Base-by-base conservation (phyloP, 2,888 invertebrate genomes). In the Drosophila anomelani region DNA sequence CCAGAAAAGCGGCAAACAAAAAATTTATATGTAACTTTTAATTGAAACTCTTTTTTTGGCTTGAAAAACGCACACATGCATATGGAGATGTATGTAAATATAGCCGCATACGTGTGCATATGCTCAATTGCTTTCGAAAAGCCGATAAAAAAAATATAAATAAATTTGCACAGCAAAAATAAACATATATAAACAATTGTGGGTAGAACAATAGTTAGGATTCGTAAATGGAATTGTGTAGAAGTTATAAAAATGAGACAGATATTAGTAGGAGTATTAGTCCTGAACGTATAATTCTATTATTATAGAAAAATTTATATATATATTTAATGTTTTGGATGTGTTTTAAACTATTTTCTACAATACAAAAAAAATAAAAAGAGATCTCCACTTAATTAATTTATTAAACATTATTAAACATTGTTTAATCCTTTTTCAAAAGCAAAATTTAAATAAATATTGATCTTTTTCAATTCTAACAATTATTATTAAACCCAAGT, bases 51-150 rank as follows among this genome's bases (percentile, higher is more conserved):
- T 64, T 47, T 47, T 20, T 57, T 54, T 63, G 41, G 53, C 36
- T 55, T 36, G 51, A 54, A 58, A 58, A 58, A 68, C 63, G 70
- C 58, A 77, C 62, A 77, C 20, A 61, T 57, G 41, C 34, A 29
- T 49, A 69, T 63, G 51, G 23, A 60, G 57, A 54, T 66, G 56
- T 54, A 70, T 70, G 59, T 69, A 54, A 59, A 68, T 56, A 55
- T 36, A n/a, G 47, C 3, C n/a, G 10, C 29, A 47, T 47, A 47
- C 47, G 47, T n/a, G 47, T 47, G 58, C 71, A 71, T 71, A 73
- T 71, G 71, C 72, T 51, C 58, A 59, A 74, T 77, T 79, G 85
- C 80, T 75, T 77, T 80, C 69, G 53, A 76, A 83, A 76, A 62
- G 56, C 66, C 34, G 69, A 71, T 49, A 62, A 66, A 59, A 53